Base-by-base conservation (phyloP, 2,888 invertebrate genomes). In the Callinectes sapidus region DNA sequence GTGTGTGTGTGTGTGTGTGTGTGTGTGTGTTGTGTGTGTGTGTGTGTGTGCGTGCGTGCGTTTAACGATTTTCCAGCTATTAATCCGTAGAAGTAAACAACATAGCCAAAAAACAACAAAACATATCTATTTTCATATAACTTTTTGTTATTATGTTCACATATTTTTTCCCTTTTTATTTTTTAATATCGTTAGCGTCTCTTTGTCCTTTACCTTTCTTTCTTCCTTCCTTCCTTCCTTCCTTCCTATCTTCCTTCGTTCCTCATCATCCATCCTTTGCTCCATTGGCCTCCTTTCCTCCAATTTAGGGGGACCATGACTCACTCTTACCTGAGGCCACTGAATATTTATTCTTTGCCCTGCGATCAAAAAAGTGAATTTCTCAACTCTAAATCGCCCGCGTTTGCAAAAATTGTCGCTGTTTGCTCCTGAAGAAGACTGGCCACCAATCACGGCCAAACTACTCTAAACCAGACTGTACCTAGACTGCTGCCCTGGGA, bases 1-100 rank as follows among this genome's bases (percentile, higher is more conserved):
- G 71, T 71, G 71, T 71, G 71, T 71, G 71, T 71, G 71, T 71
- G 71, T 71, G 71, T 71, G 71, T 71, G 71, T 71, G 71, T 71
- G 71, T 71, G 66, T 71, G 66, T 71, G 66, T 71, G 66, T 71
- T 71, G 66, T 71, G 66, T 71, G 66, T 71, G 66, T 71, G 66
- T 71, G 66, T 71, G 66, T 71, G 66, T 71, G 66, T 71, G 66
- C n/a, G 66, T 71, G 66, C n/a, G 66, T 71, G n/a, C 18, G 66
- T 71, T 48, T 61, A 61, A 18, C 61, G 61, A 61, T 61, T 18
- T 5, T 5, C 1, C 61, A 2, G 61, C 23, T 18, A 18, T 61
- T 61, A 16, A 61, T 16, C 61, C 23, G 0, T 18, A 5, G 2
- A 61, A 61, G 18, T 0, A 61, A 61, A 23, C 48, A 48, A 8